Percentiles rank a stretch among this genome's conserved stretches.
These are phyloP conservation scores for Linyphia triangularis DNA, from an alignment of 2,888 invertebrate genomes.

Conservation along the genomic window DNA sequence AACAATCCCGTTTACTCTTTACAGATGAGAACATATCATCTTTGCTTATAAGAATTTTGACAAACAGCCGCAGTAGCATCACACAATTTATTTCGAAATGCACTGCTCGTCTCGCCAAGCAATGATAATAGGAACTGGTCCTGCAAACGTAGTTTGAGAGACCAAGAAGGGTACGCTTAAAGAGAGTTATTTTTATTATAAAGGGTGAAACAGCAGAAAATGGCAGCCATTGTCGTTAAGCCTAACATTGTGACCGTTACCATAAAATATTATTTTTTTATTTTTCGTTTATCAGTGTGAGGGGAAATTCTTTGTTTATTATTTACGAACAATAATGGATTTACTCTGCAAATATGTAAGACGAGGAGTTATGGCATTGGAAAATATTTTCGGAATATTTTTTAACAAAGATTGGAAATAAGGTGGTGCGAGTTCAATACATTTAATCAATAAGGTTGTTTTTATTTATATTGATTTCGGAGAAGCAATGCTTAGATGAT, in stretches of 20 bases:
- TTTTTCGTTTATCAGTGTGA: slow-evolving; percentile 33
- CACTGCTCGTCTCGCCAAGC: not conserved
- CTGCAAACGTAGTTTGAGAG: not conserved
- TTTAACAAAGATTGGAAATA: no score
- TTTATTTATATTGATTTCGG: no score
- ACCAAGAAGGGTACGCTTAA: not conserved
- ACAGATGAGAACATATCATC: not conserved
- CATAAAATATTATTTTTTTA: slow-evolving; percentile 49
- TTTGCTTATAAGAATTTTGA: not conserved
- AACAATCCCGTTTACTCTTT: not conserved
- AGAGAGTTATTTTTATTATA: slow-evolving; percentile 50
- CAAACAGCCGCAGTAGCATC: not conserved
- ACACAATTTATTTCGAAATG: not conserved
- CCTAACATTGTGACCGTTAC: slow-evolving; percentile 35
- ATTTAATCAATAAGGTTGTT: no score
- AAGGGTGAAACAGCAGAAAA: slow-evolving; percentile 36
- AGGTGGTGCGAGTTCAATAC: no score
- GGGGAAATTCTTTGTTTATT: slow-evolving; percentile 40
- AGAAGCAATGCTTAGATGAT: no score
- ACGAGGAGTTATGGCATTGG: not conserved
- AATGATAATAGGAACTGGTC: not conserved
- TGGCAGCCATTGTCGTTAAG: slow-evolving; percentile 40
- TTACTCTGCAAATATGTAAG: slow-evolving; percentile 6
- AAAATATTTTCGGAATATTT: no score
- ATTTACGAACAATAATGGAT: not conserved